A percentile compares a stretch with the other conserved stretches of the same genome.
Conservation (phyloP, 2,113 vertebrate genomes). For the Chrysemys picta region DNA sequence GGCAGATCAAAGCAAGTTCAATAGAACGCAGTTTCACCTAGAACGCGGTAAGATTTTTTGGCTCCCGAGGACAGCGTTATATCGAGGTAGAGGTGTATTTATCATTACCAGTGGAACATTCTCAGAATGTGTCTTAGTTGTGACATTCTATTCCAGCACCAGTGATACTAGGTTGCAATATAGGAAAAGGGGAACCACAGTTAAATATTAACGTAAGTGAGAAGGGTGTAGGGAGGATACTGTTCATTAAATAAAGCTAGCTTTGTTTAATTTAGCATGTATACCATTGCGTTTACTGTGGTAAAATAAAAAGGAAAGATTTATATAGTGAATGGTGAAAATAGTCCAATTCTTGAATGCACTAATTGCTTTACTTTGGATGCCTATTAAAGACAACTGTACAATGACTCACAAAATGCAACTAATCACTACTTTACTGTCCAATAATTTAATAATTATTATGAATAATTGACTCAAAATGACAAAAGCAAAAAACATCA, state of each 20-base stretch:
- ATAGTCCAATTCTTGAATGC: conserved; percentile 1
- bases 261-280: background rate
- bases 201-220: background rate
- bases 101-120: background rate
- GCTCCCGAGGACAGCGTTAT: too few relatives aligned
- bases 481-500: background rate
- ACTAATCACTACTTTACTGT: background rate
- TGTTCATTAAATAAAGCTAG: background rate
- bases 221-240: too few relatives aligned
- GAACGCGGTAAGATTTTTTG: too few relatives aligned
- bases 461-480: background rate
- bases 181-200: background rate
- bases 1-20: too few relatives aligned
- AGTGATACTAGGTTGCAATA: background rate
- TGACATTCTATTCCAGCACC: background rate
- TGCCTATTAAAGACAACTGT: conserved; percentile 16
- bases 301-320: background rate
- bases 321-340: background rate
- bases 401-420: conserved; percentile 22
- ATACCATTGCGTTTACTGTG: background rate
- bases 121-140: background rate
- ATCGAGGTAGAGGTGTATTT: background rate
- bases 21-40: too few relatives aligned
- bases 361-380: conserved; percentile 39
- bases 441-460: background rate